Conservation (phyloP, 2,797 vertebrate species). For the Clarias pachynema region DNA sequence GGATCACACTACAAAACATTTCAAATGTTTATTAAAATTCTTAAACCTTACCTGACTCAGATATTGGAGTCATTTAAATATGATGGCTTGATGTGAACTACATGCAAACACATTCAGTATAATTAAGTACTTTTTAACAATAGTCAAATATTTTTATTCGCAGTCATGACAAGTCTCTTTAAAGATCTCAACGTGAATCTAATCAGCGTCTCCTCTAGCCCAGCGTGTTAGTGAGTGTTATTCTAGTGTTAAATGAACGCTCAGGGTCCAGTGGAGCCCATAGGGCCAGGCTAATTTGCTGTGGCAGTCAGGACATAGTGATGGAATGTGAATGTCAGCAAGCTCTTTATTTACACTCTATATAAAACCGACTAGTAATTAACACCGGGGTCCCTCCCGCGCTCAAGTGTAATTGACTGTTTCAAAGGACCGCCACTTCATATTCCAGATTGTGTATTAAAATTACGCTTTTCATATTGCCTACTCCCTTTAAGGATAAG, state of each 20-base stretch:
- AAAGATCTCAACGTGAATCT: neutral
- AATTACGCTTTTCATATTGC: slow-evolving; percentile 90
- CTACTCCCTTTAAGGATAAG: slow-evolving; percentile 84
- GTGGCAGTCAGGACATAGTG: slow-evolving; percentile 85
- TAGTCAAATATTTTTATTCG: neutral
- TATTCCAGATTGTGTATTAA: slow-evolving; percentile 90
- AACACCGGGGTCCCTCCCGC: slow-evolving; percentile 97
- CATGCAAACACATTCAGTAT: neutral
- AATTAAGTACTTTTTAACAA: neutral
- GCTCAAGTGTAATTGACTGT: slow-evolving; percentile 98
- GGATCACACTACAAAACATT: neutral
- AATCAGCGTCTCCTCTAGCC: slow-evolving; percentile 11
- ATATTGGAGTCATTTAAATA: neutral
- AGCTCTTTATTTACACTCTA: slow-evolving; percentile 98
- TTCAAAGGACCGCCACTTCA: slow-evolving; percentile 95
- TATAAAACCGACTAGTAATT: slow-evolving; percentile 98
- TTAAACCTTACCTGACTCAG: neutral
- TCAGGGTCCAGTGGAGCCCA: slow-evolving; percentile 52
- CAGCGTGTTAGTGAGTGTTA: slow-evolving; percentile 50
- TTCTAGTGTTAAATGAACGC: slow-evolving; percentile 63
- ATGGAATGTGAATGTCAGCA: slow-evolving; percentile 99
- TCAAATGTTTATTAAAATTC: neutral
- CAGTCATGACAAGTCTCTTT: neutral
- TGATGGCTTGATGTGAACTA: neutral
- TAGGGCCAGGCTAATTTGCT: slow-evolving; percentile 77